Evolutionary conservation across 1,140 invertebrate species (phyloP).

Genomic region (Listronotus bonariensis): DNA sequence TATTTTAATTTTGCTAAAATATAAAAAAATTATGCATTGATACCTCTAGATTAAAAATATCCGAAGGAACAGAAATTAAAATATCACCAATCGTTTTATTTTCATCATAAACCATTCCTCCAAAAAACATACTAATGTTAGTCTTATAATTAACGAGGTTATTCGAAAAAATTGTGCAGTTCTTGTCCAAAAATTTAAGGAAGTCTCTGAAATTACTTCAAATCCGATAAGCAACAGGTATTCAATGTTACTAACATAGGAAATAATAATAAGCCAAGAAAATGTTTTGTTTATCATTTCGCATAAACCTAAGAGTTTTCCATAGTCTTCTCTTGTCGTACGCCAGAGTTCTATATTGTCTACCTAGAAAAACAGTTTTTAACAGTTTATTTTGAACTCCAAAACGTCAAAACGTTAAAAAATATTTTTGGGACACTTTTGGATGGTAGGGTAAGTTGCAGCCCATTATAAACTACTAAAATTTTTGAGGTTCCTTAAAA

Average conservation of each 20-base stretch:
- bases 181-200: not conserved
- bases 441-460: too few species aligned
- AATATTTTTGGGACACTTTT: too few species aligned
- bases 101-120: not conserved
- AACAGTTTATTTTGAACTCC: too few species aligned
- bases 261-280: constrained; percentile 3
- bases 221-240: not conserved
- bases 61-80: not conserved
- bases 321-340: constrained; percentile 4
- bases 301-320: not conserved
- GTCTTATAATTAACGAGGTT: not conserved
- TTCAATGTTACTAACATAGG: not conserved
- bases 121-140: constrained; percentile 1
- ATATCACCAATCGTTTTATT: not conserved
- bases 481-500: too few species aligned
- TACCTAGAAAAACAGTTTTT: not conserved
- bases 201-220: not conserved
- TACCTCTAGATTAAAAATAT: constrained; percentile 6
- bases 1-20: too few species aligned
- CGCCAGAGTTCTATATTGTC: constrained; percentile 1
- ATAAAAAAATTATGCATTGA: too few species aligned
- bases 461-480: too few species aligned
- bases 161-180: not conserved
- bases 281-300: not conserved
- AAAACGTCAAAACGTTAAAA: too few species aligned